Conservation (phyloP, 1,140 invertebrate genomes). For the Eumaeus atala region DNA sequence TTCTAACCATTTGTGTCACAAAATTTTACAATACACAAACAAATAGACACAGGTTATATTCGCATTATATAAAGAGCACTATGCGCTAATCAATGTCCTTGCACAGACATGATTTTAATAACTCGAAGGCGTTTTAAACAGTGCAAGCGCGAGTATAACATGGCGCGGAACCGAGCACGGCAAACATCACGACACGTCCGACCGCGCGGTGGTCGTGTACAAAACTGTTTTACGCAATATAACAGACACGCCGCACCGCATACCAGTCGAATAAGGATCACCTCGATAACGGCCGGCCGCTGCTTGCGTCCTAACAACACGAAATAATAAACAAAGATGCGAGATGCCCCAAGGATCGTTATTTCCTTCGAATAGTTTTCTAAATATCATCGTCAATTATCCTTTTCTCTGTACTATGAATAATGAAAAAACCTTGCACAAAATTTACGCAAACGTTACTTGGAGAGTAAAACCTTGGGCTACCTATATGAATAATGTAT, state of each 20-base stretch:
- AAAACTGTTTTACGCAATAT: slow-evolving; percentile 61
- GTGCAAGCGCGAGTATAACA: slow-evolving; percentile 23
- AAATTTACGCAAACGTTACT: slow-evolving; percentile 37
- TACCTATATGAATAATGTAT: too few species aligned
- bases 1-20: slow-evolving; percentile 55
- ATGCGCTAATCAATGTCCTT: slow-evolving; percentile 33
- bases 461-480: slow-evolving; percentile 21
- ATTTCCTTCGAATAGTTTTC: too few species aligned
- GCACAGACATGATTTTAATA: slow-evolving; percentile 42
- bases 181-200: slow-evolving; percentile 35
- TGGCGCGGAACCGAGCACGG: slow-evolving; percentile 17
- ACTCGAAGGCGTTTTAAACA: slow-evolving; percentile 30
- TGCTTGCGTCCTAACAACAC: slow-evolving; percentile 48
- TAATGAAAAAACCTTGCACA: slow-evolving; percentile 12
- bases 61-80: slow-evolving; percentile 22
- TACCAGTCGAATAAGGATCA: slow-evolving; percentile 66
- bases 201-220: slow-evolving; percentile 34
- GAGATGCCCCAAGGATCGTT: slow-evolving; percentile 25
- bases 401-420: slow-evolving; percentile 6
- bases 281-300: slow-evolving; percentile 55
- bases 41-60: slow-evolving; percentile 32
- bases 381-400: too few species aligned
- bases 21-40: slow-evolving; percentile 26
- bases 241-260: slow-evolving; percentile 47
- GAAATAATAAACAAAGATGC: slow-evolving; percentile 48